A percentile compares a stretch with the other conserved stretches of the same genome.
phyloP scores from a whole-genome alignment of 1,140 invertebrate species.

The Bombus soroeensis region DNA sequence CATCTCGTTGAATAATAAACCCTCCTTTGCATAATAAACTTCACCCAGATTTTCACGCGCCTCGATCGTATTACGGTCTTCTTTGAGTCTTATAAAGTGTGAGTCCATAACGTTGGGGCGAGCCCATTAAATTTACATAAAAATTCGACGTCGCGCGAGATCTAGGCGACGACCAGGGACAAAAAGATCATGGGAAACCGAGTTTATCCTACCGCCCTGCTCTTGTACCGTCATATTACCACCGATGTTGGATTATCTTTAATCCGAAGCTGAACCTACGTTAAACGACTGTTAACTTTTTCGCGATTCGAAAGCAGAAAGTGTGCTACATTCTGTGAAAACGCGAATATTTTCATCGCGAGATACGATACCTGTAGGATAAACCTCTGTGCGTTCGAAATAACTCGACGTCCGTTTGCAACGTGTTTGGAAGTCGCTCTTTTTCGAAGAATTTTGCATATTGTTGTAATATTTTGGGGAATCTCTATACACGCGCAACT shows the following conservation, averaged over 20 bases:
- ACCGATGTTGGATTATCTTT: conserved; percentile 7
- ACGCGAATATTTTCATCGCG: conserved; percentile 9
- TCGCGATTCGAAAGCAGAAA: not conserved
- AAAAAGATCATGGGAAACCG: not conserved
- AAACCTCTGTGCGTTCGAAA: not conserved
- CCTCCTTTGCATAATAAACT: conserved; percentile 51
- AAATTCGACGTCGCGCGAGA: conserved; percentile 18
- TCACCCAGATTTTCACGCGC: conserved; percentile 38
- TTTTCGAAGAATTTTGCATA: no score
- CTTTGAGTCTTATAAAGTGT: conserved; percentile 46
- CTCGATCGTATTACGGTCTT: conserved; percentile 43
- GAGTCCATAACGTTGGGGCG: conserved; percentile 24
- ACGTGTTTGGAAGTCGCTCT: not conserved
- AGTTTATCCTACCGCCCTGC: not conserved
- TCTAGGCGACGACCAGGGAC: conserved; percentile 9
- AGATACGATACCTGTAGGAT: not conserved
- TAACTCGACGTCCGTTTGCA: no score
- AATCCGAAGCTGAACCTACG: conserved; percentile 8
- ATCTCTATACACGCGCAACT: no score
- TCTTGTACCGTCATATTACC: not conserved
- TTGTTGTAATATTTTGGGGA: no score
- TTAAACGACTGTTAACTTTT: not conserved
- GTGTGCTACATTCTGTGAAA: not conserved
- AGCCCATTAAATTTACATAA: conserved; percentile 53
- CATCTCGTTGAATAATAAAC: conserved; percentile 51